phyloP scores from a whole-genome alignment of 2,888 invertebrate species.

The Phalera bucephala region DNA sequence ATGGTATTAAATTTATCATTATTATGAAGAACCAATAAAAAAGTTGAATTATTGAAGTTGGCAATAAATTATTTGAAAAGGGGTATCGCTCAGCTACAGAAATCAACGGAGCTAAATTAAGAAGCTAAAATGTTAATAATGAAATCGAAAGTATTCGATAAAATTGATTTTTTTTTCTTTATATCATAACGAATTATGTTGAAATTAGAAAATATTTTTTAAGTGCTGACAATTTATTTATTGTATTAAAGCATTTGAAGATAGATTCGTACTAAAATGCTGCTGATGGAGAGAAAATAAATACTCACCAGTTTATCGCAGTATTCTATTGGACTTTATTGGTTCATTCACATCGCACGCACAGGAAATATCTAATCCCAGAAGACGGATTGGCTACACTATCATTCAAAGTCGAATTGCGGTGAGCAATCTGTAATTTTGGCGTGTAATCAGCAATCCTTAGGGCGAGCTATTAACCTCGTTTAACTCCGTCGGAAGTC shows the following conservation, averaged over 20 bases:
- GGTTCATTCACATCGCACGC: slow-evolving; percentile 6
- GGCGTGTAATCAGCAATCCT: slow-evolving; percentile 57
- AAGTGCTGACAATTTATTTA: neutral
- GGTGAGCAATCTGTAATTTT: slow-evolving; percentile 46
- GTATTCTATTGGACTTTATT: neutral
- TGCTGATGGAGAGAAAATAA: too few species aligned
- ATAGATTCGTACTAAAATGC: neutral
- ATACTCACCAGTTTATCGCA: too few species aligned
- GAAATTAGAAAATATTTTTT: neutral
- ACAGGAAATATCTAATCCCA: slow-evolving; percentile 9
- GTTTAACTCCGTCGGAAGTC: slow-evolving; percentile 42
- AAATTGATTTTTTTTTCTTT: neutral
- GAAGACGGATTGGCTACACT: slow-evolving; percentile 16
- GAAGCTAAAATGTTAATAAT: neutral
- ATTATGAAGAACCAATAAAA: too few species aligned
- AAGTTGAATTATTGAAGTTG: neutral
- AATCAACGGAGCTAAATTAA: too few species aligned
- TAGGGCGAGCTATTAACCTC: slow-evolving; percentile 49
- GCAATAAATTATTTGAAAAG: neutral
- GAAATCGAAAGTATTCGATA: neutral
- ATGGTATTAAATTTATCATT: neutral
- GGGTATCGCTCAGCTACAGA: neutral
- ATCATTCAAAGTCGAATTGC: slow-evolving; percentile 19
- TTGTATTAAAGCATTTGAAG: neutral
- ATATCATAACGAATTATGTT: neutral